Conservation (phyloP, 2,113 vertebrate species). For the Ginglymostoma cirratum region DNA sequence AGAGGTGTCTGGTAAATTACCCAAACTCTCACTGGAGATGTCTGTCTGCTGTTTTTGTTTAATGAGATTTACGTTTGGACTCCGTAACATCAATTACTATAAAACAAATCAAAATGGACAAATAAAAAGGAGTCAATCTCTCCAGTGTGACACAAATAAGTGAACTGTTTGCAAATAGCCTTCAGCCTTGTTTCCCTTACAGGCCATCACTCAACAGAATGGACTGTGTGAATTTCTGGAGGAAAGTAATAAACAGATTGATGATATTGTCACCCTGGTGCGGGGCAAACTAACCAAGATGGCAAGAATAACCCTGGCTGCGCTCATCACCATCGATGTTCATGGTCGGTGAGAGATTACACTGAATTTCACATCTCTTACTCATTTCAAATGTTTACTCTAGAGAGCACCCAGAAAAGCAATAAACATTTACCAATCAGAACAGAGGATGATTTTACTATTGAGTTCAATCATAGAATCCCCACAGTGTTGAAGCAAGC, state of each 20-base stretch:
- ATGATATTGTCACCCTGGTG: conserved; percentile 45
- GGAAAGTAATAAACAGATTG: conserved; percentile 45
- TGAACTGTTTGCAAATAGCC: conserved; percentile 31
- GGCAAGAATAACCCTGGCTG: conserved; percentile 46
- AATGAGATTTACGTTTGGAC: conserved; percentile 44
- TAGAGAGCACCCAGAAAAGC: background rate
- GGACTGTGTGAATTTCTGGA: conserved; percentile 36
- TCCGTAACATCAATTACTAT: conserved; percentile 45
- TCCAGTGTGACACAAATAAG: conserved; percentile 28
- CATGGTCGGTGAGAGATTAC: conserved; percentile 39
- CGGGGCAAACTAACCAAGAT: conserved; percentile 48
- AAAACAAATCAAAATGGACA: conserved; percentile 44
- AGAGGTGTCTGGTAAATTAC: background rate
- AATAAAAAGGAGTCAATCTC: conserved; percentile 42
- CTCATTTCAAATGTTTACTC: background rate
- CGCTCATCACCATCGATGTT: conserved; percentile 44
- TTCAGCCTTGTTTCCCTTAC: conserved; percentile 38
- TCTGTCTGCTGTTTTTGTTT: conserved; percentile 46
- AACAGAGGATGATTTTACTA: background rate
- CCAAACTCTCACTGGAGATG: background rate
- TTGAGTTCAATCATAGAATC: background rate
- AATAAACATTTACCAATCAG: background rate
- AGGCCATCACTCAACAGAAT: conserved; percentile 39
- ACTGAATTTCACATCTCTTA: background rate
- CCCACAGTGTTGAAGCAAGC: no score